Evolutionary conservation across 64 coral and sea anemone genomes (phyloP).

Genomic region (Hydrozoanthus tunicans): DNA sequence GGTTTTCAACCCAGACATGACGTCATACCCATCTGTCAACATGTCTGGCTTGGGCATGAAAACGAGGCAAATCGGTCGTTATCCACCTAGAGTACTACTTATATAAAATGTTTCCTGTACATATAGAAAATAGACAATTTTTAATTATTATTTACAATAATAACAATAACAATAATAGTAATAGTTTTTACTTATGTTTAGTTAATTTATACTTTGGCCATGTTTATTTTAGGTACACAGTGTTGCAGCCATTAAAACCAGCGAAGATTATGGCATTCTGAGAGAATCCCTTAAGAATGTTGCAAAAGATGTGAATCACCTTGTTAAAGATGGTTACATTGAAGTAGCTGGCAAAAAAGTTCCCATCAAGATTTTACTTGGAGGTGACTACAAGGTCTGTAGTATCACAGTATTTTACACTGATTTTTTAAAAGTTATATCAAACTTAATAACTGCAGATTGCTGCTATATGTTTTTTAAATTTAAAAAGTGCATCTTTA

Average conservation of each 20-base stretch:
- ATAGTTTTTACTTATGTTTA: background rate
- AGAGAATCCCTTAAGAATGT: conserved; percentile 61
- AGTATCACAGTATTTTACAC: background rate
- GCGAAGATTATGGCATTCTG: conserved; percentile 61
- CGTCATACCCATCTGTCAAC: too few relatives aligned
- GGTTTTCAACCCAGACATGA: too few relatives aligned
- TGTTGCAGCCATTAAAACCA: conserved; percentile 51
- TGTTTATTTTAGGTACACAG: conserved; percentile 58
- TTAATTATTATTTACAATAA: background rate
- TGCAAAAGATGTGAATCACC: conserved; percentile 61
- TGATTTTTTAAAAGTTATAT: conserved; percentile 13
- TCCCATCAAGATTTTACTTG: conserved; percentile 55
- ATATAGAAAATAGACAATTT: background rate
- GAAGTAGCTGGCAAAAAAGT: conserved; percentile 56
- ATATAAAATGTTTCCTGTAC: background rate
- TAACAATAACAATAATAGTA: background rate
- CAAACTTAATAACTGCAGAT: conserved; percentile 9
- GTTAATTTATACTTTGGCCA: background rate
- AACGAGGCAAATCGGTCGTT: too few relatives aligned
- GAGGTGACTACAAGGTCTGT: conserved; percentile 74
- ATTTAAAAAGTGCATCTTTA: background rate
- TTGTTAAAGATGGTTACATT: conserved; percentile 53
- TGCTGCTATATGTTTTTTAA: background rate
- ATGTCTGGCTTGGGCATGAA: too few relatives aligned
- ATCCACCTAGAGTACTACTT: background rate